A percentile compares a stretch with the other conserved stretches of the same genome.
These are phyloP conservation scores for Elegia similella DNA, from an alignment of 2,888 invertebrate genomes.

Conservation along the genomic window DNA sequence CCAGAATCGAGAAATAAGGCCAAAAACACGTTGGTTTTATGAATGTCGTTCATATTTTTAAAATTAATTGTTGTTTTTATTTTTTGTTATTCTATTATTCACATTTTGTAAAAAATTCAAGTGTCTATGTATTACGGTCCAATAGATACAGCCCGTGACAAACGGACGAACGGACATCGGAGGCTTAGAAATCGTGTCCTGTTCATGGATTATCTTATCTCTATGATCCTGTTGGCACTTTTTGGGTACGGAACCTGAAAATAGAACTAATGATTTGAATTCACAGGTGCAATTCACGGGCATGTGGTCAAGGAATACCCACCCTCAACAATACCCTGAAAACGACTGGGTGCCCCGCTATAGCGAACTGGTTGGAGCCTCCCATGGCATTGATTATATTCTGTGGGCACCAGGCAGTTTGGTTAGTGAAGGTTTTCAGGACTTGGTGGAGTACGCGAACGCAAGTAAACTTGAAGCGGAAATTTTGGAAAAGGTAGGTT, in stretches of 20 bases:
- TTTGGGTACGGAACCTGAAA: background rate
- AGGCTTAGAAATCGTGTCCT: too few relatives aligned
- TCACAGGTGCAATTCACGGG: constrained; percentile 48
- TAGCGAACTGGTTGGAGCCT: constrained; percentile 68
- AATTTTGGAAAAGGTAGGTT: constrained; percentile 59
- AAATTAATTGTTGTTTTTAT: too few relatives aligned
- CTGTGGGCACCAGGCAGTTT: constrained; percentile 63
- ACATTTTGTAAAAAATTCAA: too few relatives aligned
- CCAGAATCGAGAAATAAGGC: too few relatives aligned
- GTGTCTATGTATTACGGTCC: too few relatives aligned
- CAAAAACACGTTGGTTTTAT: too few relatives aligned
- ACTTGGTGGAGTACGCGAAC: constrained; percentile 66
- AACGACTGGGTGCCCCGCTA: constrained; percentile 67
- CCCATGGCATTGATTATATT: constrained; percentile 56
- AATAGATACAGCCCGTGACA: too few relatives aligned
- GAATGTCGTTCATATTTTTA: too few relatives aligned
- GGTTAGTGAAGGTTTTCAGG: constrained; percentile 58
- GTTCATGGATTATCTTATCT: too few relatives aligned
- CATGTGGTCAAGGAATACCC: constrained; percentile 70
- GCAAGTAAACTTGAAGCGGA: constrained; percentile 61
- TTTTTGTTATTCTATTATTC: too few relatives aligned
- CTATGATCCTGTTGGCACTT: too few relatives aligned
- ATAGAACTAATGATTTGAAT: background rate
- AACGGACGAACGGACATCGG: too few relatives aligned
- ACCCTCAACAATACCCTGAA: constrained; percentile 62